These are phyloP conservation scores for Drosophila colorata DNA, from an alignment of 2,888 invertebrate genomes.

Conservation along the genomic window DNA sequence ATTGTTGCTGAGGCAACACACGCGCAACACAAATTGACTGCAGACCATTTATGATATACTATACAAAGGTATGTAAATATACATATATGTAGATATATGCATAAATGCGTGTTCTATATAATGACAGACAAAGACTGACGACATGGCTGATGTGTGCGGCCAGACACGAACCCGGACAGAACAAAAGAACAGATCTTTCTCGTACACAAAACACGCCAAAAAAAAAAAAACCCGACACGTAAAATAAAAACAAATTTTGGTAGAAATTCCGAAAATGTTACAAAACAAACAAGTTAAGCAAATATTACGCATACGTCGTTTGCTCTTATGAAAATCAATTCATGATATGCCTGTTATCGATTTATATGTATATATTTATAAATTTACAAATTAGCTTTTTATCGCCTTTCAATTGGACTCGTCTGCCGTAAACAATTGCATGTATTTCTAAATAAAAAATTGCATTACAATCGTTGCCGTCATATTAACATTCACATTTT, in stretches of 20 bases:
- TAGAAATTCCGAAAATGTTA: background rate
- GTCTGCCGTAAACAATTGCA: too few species aligned
- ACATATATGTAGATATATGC: background rate
- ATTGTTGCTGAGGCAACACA: conserved; percentile 24
- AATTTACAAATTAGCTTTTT: background rate
- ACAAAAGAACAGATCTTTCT: conserved; percentile 47
- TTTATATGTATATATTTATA: conserved; percentile 3
- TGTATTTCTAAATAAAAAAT: background rate
- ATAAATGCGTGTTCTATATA: background rate
- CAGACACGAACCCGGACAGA: conserved; percentile 46
- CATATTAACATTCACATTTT: conserved; percentile 12
- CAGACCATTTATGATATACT: background rate
- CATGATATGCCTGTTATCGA: background rate
- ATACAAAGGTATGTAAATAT: background rate
- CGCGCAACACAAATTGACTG: conserved; percentile 11
- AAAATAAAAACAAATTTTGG: conserved; percentile 11
- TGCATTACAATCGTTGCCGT: conserved; percentile 29
- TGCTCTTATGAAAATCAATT: conserved; percentile 11
- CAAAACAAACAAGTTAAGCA: conserved; percentile 10
- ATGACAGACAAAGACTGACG: conserved; percentile 18
- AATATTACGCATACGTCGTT: conserved; percentile 2
- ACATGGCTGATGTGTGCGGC: conserved; percentile 10
- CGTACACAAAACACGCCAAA: background rate
- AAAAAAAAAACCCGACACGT: conserved; percentile 17
- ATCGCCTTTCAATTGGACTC: conserved; percentile 8